Evolutionary conservation across 2,797 vertebrate species (phyloP), one percentile per base, ranked within the genome.

Genomic region (Florisuga fusca): DNA sequence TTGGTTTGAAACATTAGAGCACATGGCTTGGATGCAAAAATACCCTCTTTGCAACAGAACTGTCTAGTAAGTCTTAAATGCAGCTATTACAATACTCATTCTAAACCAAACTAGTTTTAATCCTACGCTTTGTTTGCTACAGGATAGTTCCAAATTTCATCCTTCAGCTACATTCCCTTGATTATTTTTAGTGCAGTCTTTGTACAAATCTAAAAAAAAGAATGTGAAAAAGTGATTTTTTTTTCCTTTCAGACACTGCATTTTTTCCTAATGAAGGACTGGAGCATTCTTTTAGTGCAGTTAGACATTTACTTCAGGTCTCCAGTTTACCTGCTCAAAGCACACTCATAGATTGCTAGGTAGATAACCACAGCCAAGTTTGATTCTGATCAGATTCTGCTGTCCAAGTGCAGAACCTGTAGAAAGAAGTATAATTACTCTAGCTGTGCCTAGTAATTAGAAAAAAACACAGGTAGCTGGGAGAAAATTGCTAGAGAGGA

Each of bases 1-100:
- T 94, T 87, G 61, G 55, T 74, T 94, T 94, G 69, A 95, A 94
- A 67, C 21, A 67, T 41, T 67, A 51, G 12, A 61, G 36, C 38
- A 81, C 23, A 63, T 1, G 0, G 6, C 48, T 80, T 64, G 50
- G 85, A 45, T 95, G 36, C 82, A 73, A 85, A 54, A 94, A 90
- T 66, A 46, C 3, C 26, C 18, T 38, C 26, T 75, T 77, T 83
- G 46, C 68, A 94, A 69, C 14, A 9, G 66, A 86, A 78, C 29
- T 66, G 26, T 64, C 94, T 45, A 92, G 15, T 22, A 59, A 80
- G 19, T 29, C 19, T 86, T 83, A 90, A 86, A 95, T 33, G 74
- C 69, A 90, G 14, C 7, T 68, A 53, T 58, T 95, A 31, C 23
- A 48, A 23, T 21, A 89, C 10, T 63, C 7, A 57, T 58, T 43